These are phyloP conservation scores for Mastomys natalensis DNA, from an alignment of 2,113 vertebrate genomes.

Conservation along the genomic window DNA sequence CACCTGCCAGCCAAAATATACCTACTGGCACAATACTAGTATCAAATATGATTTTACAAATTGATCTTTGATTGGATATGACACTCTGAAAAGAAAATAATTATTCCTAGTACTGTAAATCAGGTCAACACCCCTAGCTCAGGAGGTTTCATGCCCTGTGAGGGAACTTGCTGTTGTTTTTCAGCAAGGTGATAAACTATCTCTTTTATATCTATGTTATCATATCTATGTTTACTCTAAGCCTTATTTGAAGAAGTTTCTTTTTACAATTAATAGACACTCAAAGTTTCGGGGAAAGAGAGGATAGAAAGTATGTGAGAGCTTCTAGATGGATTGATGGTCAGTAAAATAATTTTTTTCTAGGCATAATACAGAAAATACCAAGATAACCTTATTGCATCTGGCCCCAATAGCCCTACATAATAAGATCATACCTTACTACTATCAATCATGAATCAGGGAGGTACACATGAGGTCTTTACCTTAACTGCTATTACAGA, in stretches of 20 bases:
- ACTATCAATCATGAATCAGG: neutral
- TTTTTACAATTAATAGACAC: neutral
- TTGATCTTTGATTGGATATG: neutral
- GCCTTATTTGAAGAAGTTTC: neutral
- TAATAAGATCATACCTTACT: neutral
- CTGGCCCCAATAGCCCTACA: neutral
- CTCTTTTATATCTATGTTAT: neutral
- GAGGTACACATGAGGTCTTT: neutral
- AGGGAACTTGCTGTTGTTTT: neutral
- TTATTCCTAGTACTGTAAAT: neutral
- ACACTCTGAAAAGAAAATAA: neutral
- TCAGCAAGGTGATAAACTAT: neutral
- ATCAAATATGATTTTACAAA: neutral
- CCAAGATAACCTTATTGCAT: neutral
- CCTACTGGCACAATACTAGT: too few species aligned
- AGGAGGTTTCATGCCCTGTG: neutral
- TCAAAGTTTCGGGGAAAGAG: neutral
- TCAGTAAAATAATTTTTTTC: neutral
- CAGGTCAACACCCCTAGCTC: neutral
- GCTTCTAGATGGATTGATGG: rapidly evolving
- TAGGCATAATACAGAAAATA: neutral
- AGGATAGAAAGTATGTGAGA: neutral
- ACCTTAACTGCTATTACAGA: neutral
- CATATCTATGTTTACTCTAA: neutral
- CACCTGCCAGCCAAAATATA: neutral